phyloP scores from a whole-genome alignment of 2,797 vertebrate genomes.

The Lateolabrax maculatus region DNA sequence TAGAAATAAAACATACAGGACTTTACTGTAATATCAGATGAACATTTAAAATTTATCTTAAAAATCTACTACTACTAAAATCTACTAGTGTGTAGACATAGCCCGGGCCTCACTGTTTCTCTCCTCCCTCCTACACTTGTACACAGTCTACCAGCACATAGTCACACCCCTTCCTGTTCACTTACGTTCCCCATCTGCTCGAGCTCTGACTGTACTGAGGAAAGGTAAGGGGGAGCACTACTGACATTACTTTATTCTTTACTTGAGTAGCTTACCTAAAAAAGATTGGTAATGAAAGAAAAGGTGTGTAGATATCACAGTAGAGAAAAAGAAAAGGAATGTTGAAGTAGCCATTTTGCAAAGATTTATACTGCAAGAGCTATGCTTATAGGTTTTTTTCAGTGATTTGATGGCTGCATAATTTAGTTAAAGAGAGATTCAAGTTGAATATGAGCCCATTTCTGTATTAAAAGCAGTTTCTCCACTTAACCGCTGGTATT shows the following conservation, averaged over 20 bases:
- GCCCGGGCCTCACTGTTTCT: conserved; percentile 30
- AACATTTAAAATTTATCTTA: neutral
- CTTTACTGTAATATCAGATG: neutral
- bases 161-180: conserved; percentile 18
- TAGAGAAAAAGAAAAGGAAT: neutral
- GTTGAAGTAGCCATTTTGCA: neutral
- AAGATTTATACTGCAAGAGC: neutral
- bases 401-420: neutral
- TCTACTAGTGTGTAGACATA: neutral
- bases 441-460: neutral
- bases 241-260: neutral
- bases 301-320: neutral
- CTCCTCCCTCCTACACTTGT: conserved; percentile 9
- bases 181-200: conserved; percentile 2
- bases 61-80: neutral
- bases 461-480: conserved; percentile 1
- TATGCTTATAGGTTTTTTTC: neutral
- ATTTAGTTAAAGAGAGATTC: neutral
- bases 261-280: neutral
- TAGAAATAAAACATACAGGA: neutral
- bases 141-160: neutral
- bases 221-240: conserved; percentile 47
- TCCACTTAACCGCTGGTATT: neutral
- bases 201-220: conserved; percentile 12
- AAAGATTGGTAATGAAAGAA: neutral